Base-by-base conservation (phyloP, 2,888 invertebrate species). In the Acanthosepion lycidas region DNA sequence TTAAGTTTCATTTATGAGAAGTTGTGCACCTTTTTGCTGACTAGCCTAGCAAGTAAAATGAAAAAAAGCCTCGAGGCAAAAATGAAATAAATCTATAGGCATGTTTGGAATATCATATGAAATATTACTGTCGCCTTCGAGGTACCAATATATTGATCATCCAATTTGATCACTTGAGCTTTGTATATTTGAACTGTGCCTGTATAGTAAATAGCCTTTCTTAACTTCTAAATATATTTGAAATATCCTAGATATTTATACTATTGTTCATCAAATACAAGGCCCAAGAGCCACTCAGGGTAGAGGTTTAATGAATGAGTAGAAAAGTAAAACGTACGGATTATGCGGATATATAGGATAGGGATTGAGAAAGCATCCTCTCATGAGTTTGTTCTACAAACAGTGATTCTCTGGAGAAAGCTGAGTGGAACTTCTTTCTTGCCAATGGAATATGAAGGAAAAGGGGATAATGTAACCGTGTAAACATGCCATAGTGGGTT, bases 71-170 rank as follows among this genome's bases (percentile, higher is more conserved):
- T 78, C 33, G 78, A 33, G n/a, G 78, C 15, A 78, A 78, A 78
- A 78, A 12, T 78, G 78, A 78, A 12, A 78, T 20, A 78, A 78
- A 78, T 78, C 78, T 33, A 78, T 78, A 12, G 15, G 15, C n/a
- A 78, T 78, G 78, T 78, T 78, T 78, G n/a, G n/a, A n/a, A 78
- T 78, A 78, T 78, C 78, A n/a, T 33, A 78, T 78, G 33, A 78
- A 49, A 53, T 33, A 93, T 51, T 93, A 93, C n/a, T 8, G 93
- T 28, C 93, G n/a, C 28, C 18, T 48, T 42, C 26, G 20, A 55
- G 51, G 33, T 23, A 33, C n/a, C 51, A 53, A 53, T 55, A 33
- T 42, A 91, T 55, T 91, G 53, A 51, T 48, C 49, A 33, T 42
- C 20, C 26, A 51, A 48, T 51, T 78, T 78, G n/a, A 78, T 78